A percentile compares a stretch with the other conserved stretches of the same genome.
Evolutionary conservation across 2,113 vertebrate genomes (phyloP).

Genomic region (Genyomyrus donnyi): DNA sequence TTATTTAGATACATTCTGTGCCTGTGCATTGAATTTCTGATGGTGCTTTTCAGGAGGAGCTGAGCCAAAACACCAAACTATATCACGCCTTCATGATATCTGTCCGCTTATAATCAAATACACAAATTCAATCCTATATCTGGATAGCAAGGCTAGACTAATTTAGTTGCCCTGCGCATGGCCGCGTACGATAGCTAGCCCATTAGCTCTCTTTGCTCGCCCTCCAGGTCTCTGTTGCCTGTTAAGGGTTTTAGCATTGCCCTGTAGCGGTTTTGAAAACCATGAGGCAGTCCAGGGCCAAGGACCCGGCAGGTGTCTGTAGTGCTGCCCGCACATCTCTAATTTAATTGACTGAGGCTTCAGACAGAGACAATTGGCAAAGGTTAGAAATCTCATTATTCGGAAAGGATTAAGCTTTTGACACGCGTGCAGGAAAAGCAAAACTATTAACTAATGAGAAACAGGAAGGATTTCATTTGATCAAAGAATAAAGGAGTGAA

Average conservation of each 20-base stretch:
- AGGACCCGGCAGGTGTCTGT: not conserved
- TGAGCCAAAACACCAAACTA: not conserved
- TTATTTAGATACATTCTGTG: not conserved
- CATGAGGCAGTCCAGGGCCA: not conserved
- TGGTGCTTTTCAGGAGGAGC: not conserved
- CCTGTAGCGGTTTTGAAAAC: slow-evolving; percentile 11
- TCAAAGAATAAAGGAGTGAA: slow-evolving; percentile 15
- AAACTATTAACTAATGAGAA: slow-evolving; percentile 35
- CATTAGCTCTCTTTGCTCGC: not conserved
- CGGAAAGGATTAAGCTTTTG: slow-evolving; percentile 34
- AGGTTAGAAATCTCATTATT: slow-evolving; percentile 41
- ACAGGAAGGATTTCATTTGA: slow-evolving; percentile 34
- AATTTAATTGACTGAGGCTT: slow-evolving; percentile 31
- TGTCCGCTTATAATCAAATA: not conserved
- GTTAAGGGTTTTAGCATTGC: not conserved
- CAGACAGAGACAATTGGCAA: slow-evolving; percentile 28
- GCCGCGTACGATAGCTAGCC: not conserved
- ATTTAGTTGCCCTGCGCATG: not conserved
- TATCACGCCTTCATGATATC: not conserved
- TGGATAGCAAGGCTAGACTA: not conserved
- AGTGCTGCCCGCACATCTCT: slow-evolving; percentile 22
- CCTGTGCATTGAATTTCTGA: not conserved
- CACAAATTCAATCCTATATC: not conserved
- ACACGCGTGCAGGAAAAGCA: slow-evolving; percentile 24
- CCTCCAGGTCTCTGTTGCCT: not conserved